These are phyloP conservation scores for Geococcyx californianus DNA, from an alignment of 2,113 vertebrate genomes.

Conservation along the genomic window DNA sequence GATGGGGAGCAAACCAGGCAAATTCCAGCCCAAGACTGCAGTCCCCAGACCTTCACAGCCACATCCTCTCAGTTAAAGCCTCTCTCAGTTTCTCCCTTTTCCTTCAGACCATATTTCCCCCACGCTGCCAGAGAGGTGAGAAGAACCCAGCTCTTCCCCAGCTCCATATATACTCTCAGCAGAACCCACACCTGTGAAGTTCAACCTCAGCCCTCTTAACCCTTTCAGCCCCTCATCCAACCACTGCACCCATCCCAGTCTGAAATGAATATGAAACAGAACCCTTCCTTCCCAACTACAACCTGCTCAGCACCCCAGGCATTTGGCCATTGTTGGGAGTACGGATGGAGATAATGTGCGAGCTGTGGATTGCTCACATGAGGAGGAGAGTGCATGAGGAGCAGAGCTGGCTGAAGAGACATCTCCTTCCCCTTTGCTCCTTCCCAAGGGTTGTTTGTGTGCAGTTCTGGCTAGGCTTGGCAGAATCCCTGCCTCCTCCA, in stretches of 20 bases:
- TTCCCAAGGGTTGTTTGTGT: fast-evolving
- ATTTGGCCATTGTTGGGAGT: background rate
- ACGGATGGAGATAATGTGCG: background rate
- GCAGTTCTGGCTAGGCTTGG: background rate
- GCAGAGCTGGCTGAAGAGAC: background rate
- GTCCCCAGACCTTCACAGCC: background rate
- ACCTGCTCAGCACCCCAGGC: no score
- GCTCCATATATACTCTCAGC: background rate
- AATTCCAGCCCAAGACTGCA: background rate
- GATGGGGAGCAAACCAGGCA: background rate
- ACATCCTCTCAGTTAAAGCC: background rate
- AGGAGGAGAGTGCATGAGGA: background rate
- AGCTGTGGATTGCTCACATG: background rate
- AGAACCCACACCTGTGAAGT: background rate
- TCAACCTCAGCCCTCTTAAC: background rate
- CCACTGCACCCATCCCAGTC: background rate
- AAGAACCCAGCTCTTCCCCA: background rate
- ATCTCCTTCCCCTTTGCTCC: background rate
- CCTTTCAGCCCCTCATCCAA: background rate
- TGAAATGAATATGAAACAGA: background rate
- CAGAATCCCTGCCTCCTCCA: background rate
- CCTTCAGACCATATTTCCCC: background rate
- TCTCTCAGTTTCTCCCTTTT: background rate
- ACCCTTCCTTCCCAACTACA: background rate
- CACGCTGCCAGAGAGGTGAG: fast-evolving